Conservation (phyloP, 2,797 vertebrate genomes). For the Lycodopsis pacificus region DNA sequence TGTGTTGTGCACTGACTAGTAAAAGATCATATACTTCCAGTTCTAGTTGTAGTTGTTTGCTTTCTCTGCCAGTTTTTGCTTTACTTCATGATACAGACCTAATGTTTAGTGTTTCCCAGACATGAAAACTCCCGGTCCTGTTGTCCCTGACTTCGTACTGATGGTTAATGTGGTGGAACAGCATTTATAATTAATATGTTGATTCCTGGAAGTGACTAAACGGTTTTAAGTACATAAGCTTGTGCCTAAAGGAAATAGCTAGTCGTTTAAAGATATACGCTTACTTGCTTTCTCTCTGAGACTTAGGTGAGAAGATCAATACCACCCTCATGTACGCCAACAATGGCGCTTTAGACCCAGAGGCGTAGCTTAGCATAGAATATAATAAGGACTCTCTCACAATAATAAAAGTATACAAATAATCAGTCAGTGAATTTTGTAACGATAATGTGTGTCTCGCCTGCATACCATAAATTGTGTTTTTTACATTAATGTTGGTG, state of each 20-base stretch:
- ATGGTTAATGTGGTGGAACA: conserved; percentile 7
- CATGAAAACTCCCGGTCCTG: not conserved
- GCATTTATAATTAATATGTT: conserved; percentile 1
- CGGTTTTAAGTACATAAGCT: conserved; percentile 7
- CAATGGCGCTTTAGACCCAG: not conserved
- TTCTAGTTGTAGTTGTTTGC: not conserved
- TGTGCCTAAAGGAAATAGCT: not conserved
- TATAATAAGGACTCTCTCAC: not conserved
- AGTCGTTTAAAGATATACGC: too few species aligned
- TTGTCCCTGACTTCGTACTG: not conserved
- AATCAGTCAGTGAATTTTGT: not conserved
- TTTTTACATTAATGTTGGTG: not conserved
- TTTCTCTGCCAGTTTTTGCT: conserved; percentile 12
- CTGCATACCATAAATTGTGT: not conserved
- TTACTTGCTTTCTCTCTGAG: not conserved
- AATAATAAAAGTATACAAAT: not conserved
- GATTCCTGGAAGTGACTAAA: conserved; percentile 5
- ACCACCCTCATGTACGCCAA: not conserved
- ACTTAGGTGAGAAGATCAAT: not conserved
- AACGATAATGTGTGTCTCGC: not conserved
- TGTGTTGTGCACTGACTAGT: conserved; percentile 1
- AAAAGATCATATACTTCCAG: conserved; percentile 16
- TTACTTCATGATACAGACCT: not conserved
- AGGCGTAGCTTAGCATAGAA: not conserved
- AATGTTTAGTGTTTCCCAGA: not conserved